Evolutionary conservation across 2,113 vertebrate species (phyloP).

Genomic region (Heteronetta atricapilla): DNA sequence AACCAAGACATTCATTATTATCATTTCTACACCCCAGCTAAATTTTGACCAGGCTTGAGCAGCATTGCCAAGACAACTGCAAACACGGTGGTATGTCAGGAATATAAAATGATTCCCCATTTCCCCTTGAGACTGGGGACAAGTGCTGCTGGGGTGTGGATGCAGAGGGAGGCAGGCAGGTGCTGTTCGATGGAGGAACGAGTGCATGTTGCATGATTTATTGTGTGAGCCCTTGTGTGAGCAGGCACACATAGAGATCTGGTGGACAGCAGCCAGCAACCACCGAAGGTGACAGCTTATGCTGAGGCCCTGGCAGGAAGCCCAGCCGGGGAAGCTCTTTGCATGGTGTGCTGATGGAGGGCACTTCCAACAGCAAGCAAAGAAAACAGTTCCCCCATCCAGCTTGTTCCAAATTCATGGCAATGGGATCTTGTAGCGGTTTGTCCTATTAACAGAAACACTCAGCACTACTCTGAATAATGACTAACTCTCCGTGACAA

Average conservation of each 20-base stretch:
- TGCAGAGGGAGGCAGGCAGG: not conserved
- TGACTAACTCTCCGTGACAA: conserved; percentile 33
- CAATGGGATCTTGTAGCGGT: not conserved
- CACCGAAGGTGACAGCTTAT: not conserved
- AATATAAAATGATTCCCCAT: not conserved
- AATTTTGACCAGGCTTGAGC: not conserved
- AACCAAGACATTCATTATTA: not conserved
- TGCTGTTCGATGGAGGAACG: not conserved
- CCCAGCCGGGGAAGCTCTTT: not conserved
- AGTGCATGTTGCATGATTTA: not conserved
- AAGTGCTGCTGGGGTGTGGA: not conserved
- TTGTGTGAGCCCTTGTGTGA: rapidly evolving
- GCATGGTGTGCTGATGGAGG: not conserved
- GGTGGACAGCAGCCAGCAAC: not conserved
- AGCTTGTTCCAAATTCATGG: not conserved
- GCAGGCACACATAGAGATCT: not conserved
- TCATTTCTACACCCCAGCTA: rapidly evolving
- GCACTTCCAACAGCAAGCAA: not conserved
- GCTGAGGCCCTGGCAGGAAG: not conserved
- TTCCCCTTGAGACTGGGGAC: not conserved
- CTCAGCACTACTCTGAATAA: not conserved
- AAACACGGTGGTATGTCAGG: not conserved
- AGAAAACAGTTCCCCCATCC: rapidly evolving
- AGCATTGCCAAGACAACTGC: not conserved
- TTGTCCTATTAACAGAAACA: conserved; percentile 20